A percentile compares a stretch with the other conserved stretches of the same genome.
Conservation (phyloP, 2,888 invertebrate species). For the Odontocolon sp. region DNA sequence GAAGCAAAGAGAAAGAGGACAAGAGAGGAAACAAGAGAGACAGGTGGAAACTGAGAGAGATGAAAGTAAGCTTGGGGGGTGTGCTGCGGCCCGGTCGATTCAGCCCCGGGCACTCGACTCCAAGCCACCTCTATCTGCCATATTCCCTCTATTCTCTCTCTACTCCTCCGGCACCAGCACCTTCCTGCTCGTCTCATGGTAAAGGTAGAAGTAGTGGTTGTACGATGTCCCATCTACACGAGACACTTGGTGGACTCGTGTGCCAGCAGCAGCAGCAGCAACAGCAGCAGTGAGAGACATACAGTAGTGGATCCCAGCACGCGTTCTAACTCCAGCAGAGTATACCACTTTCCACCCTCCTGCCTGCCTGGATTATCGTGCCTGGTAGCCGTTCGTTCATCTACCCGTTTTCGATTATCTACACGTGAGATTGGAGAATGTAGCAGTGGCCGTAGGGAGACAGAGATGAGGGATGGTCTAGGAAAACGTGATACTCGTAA, state of each 20-base stretch:
- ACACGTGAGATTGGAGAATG: slow-evolving; percentile 61
- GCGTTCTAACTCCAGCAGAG: slow-evolving; percentile 54
- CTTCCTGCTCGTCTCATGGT: slow-evolving; percentile 60
- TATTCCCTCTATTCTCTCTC: slow-evolving; percentile 76
- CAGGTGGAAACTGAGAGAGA: slow-evolving; percentile 54
- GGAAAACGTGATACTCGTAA: slow-evolving; percentile 40
- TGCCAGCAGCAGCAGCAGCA: slow-evolving; percentile 13
- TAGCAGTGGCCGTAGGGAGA: slow-evolving; percentile 34
- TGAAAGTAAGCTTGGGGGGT: slow-evolving; percentile 68
- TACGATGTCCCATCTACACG: slow-evolving; percentile 43
- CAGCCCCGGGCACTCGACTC: slow-evolving; percentile 80
- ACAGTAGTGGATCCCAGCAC: slow-evolving; percentile 58
- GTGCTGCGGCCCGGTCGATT: slow-evolving; percentile 78
- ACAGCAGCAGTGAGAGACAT: slow-evolving; percentile 55
- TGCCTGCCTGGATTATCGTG: slow-evolving; percentile 56
- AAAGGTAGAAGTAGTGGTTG: slow-evolving; percentile 28
- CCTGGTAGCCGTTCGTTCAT: slow-evolving; percentile 58
- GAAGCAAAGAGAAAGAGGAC: slow-evolving; percentile 60
- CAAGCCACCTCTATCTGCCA: slow-evolving; percentile 79
- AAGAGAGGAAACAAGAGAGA: slow-evolving; percentile 43
- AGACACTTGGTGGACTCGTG: slow-evolving; percentile 22
- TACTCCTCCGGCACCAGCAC: slow-evolving; percentile 71
- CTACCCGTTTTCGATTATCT: slow-evolving; percentile 60
- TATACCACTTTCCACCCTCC: slow-evolving; percentile 61
- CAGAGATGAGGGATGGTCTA: slow-evolving; percentile 37